A percentile compares a stretch with the other conserved stretches of the same genome.
phyloP scores from a whole-genome alignment of 2,113 vertebrate species.

The Craseonycteris thonglongyai region DNA sequence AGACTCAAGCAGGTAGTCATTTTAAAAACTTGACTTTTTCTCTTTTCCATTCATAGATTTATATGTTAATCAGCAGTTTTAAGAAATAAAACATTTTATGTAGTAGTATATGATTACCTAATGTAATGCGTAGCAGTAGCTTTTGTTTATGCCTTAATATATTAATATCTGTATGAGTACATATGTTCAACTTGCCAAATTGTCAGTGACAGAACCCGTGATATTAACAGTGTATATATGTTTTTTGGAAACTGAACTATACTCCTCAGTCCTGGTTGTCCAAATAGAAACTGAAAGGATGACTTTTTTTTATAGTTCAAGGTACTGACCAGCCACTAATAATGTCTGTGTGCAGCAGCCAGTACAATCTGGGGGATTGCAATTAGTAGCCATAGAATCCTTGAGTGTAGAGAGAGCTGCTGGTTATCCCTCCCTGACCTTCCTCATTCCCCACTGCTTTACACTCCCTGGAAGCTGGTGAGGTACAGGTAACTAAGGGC shows the following conservation, averaged over 20 bases:
- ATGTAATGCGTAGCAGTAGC: background rate
- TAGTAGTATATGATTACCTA: background rate
- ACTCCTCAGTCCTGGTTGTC: background rate
- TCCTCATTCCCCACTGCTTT: background rate
- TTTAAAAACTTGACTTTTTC: slow-evolving; percentile 18
- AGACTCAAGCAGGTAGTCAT: slow-evolving; percentile 82
- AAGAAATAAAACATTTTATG: background rate
- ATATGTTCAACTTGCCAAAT: background rate
- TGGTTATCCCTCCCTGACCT: background rate
- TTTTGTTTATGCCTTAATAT: background rate
- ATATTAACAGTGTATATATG: background rate
- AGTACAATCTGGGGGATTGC: background rate
- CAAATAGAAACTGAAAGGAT: background rate
- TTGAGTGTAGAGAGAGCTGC: background rate
- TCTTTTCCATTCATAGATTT: background rate
- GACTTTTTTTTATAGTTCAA: background rate
- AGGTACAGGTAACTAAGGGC: background rate
- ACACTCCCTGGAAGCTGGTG: background rate
- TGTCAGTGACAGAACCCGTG: background rate
- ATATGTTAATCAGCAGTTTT: background rate
- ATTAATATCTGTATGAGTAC: background rate
- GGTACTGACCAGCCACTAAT: background rate
- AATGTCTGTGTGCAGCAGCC: background rate
- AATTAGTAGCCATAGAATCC: background rate
- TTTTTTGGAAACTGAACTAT: background rate